Percentiles rank a stretch among this genome's conserved stretches.
These are phyloP conservation scores for Chloroceryle amazona DNA, from an alignment of 2,797 vertebrate species.

Conservation along the genomic window DNA sequence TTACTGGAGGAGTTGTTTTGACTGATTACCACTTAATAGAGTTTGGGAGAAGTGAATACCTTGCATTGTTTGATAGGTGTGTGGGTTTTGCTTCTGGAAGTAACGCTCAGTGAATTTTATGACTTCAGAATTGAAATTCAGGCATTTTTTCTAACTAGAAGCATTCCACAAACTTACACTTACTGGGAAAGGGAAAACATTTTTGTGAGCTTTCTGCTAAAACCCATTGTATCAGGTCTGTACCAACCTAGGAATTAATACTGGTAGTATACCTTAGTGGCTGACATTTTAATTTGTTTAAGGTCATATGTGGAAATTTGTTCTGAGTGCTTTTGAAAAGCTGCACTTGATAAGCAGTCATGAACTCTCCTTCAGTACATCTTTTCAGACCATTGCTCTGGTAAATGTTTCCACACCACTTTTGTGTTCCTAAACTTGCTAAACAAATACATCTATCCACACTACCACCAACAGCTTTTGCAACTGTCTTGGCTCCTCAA, in stretches of 20 bases:
- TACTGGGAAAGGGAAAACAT: neutral
- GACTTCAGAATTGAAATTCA: neutral
- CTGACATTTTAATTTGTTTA: neutral
- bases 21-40: neutral
- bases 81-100: neutral
- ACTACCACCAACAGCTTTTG: neutral
- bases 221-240: neutral
- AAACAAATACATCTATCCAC: neutral
- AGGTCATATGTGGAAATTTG: neutral
- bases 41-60: neutral
- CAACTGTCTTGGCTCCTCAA: neutral
- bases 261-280: neutral
- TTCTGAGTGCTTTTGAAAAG: neutral
- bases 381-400: neutral
- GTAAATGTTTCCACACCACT: neutral
- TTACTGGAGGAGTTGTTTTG: neutral
- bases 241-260: neutral
- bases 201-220: neutral
- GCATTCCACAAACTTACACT: neutral
- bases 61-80: neutral
- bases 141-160: neutral
- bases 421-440: neutral
- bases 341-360: neutral
- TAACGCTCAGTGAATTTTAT: neutral
- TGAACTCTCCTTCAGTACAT: neutral